Conservation (phyloP, 2,113 vertebrate species). For the Melanerpes aurifrons region DNA sequence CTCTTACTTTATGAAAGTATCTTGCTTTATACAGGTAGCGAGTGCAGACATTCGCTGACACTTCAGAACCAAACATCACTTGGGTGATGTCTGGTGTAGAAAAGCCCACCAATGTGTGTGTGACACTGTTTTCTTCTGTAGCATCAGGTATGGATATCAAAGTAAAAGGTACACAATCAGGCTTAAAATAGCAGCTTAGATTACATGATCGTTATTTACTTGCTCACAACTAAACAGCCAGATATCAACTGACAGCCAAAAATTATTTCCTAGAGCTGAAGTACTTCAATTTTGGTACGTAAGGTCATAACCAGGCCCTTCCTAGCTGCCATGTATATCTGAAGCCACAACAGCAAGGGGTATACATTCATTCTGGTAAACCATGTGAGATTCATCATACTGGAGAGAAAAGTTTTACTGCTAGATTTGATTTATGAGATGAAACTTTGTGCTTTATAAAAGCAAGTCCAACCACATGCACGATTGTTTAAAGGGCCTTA, state of each 20-base stretch:
- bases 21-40: background rate
- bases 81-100: background rate
- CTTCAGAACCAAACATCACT: background rate
- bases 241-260: background rate
- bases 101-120: background rate
- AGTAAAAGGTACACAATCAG: background rate
- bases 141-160: background rate
- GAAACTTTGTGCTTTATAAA: conserved; percentile 6
- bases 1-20: background rate
- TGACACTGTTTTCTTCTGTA: background rate
- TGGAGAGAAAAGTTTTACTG: background rate
- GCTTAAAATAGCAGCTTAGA: background rate
- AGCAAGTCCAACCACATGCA: background rate
- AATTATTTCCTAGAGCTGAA: background rate
- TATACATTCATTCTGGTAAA: background rate
- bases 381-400: background rate
- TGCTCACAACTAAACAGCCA: background rate
- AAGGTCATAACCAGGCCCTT: background rate
- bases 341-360: background rate
- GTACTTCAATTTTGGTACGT: background rate
- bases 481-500: conserved; percentile 19
- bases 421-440: background rate
- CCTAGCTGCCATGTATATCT: background rate
- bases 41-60: background rate
- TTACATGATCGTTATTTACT: background rate